phyloP scores from a whole-genome alignment of 1,140 invertebrate genomes.

The Neodiprion pinetum region DNA sequence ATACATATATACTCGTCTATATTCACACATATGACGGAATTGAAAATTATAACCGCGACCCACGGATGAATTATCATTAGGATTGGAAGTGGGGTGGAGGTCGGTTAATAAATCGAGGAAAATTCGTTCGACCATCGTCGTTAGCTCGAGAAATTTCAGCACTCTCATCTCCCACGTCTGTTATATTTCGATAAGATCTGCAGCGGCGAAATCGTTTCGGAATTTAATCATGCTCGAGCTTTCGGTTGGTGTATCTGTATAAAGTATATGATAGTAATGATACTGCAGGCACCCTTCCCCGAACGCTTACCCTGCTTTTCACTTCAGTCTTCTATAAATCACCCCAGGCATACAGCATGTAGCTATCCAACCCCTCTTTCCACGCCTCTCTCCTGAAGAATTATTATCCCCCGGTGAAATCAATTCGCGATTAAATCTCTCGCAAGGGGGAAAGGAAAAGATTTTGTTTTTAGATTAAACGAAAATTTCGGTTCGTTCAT shows the following conservation, averaged over 20 bases:
- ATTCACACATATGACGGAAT: no score
- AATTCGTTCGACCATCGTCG: no score
- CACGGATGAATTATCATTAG: no score
- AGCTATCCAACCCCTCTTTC: not conserved
- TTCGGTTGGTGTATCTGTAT: not conserved
- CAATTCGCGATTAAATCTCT: not conserved
- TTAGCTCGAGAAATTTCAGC: no score
- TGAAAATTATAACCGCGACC: no score
- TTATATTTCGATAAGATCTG: not conserved
- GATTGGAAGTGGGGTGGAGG: no score
- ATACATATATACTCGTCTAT: no score
- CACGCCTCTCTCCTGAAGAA: not conserved
- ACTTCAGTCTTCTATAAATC: not conserved
- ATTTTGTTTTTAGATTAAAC: not conserved
- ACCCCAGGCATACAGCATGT: not conserved
- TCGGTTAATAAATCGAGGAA: no score
- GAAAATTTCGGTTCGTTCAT: not conserved
- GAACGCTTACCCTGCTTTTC: not conserved
- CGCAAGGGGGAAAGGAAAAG: not conserved
- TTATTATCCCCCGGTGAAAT: not conserved
- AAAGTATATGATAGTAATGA: no score
- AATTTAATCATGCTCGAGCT: constrained; percentile 1
- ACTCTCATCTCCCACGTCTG: no score
- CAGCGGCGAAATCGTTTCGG: not conserved
- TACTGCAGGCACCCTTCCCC: not conserved